A percentile compares a stretch with the other conserved stretches of the same genome.
Evolutionary conservation across 2,888 invertebrate genomes (phyloP).

Genomic region (Oasisia sp.): DNA sequence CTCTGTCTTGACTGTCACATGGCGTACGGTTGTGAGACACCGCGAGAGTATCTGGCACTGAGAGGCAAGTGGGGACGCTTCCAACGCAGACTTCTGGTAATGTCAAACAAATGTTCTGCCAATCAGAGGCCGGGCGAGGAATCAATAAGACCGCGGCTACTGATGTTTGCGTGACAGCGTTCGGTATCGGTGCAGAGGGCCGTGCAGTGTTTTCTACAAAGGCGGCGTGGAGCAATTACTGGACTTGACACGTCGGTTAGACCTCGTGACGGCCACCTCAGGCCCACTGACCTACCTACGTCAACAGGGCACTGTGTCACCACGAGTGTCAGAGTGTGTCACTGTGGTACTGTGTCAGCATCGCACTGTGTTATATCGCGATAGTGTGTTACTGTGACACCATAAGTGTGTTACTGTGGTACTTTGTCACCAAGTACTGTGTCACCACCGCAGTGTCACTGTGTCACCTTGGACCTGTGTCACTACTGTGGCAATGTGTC

Average conservation of each 20-base stretch:
- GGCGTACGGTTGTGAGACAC: not conserved
- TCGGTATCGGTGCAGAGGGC: not conserved
- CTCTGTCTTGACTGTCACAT: not conserved
- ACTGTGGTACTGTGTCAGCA: too few relatives aligned
- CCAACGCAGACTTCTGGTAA: not conserved
- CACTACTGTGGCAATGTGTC: too few relatives aligned
- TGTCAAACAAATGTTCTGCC: constrained; percentile 6
- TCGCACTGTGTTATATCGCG: too few relatives aligned
- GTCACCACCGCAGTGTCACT: too few relatives aligned
- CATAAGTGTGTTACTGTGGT: too few relatives aligned
- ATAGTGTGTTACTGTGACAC: too few relatives aligned
- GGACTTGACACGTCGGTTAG: not conserved
- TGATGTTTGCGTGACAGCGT: not conserved
- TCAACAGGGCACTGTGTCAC: not conserved
- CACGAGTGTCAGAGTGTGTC: not conserved
- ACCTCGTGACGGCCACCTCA: not conserved
- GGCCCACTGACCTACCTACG: not conserved
- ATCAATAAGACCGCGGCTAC: not conserved
- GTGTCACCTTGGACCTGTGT: too few relatives aligned
- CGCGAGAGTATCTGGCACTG: not conserved
- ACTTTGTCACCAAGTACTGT: too few relatives aligned
- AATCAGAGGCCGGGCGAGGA: not conserved
- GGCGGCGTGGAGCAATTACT: not conserved
- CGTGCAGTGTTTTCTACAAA: not conserved
- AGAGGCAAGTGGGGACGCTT: not conserved